These are phyloP conservation scores for Macroteleia sp. DNA, from an alignment of 2,888 invertebrate species.

Conservation along the genomic window DNA sequence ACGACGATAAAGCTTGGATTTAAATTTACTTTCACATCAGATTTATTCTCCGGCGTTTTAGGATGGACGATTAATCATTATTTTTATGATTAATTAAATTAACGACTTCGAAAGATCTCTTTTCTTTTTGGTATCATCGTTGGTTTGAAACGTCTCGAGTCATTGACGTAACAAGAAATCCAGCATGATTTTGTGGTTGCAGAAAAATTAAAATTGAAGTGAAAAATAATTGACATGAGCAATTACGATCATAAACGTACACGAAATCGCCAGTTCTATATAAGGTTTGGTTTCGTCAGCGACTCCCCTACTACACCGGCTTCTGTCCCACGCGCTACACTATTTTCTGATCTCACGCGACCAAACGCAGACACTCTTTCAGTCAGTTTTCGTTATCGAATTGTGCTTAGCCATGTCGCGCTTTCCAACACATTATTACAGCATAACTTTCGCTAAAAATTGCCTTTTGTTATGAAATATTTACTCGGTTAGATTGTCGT, in stretches of 20 bases:
- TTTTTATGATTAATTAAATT: no score
- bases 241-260: constrained; percentile 60
- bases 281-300: constrained; percentile 76
- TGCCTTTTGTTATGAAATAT: constrained; percentile 10
- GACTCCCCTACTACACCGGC: constrained; percentile 65
- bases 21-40: no score
- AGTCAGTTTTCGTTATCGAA: constrained; percentile 69
- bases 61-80: no score
- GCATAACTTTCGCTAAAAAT: constrained; percentile 15
- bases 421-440: constrained; percentile 27
- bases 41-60: no score
- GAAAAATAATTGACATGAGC: constrained; percentile 36
- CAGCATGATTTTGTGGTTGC: no score
- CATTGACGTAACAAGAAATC: constrained; percentile 18
- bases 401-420: constrained; percentile 61
- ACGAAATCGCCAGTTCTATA: constrained; percentile 76
- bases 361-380: constrained; percentile 64
- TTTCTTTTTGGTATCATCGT: no score
- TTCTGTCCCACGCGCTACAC: constrained; percentile 72
- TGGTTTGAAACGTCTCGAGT: no score
- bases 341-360: constrained; percentile 71
- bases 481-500: no score
- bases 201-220: background rate
- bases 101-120: no score
- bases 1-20: no score